Percentiles rank a stretch among this genome's conserved stretches.
Evolutionary conservation across 2,888 invertebrate genomes (phyloP).

Genomic region (Meliscaeva auricollis): DNA sequence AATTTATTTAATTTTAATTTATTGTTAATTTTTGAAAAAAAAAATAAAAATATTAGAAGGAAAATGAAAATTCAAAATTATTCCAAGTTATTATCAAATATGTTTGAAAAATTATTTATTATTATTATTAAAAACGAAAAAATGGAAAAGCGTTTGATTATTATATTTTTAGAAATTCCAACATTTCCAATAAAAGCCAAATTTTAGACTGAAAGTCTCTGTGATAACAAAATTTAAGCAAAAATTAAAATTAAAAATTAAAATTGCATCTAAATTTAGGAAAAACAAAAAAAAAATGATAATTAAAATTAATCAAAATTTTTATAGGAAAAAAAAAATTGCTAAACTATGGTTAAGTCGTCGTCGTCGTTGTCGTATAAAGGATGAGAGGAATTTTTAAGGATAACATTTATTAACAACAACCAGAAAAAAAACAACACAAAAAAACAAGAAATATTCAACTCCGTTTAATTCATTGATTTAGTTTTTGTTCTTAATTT

Average conservation of each 20-base stretch:
- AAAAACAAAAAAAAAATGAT: conserved; percentile 70
- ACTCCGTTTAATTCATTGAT: conserved; percentile 60
- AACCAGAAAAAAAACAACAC: conserved; percentile 33
- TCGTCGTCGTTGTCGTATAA: conserved; percentile 61
- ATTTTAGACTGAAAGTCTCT: conserved; percentile 79
- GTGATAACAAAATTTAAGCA: conserved; percentile 75
- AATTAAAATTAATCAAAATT: conserved; percentile 74
- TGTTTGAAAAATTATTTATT: conserved; percentile 76
- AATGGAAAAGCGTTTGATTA: conserved; percentile 78
- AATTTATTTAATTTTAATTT: conserved; percentile 43
- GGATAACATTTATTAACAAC: conserved; percentile 46
- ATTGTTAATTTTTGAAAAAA: conserved; percentile 32
- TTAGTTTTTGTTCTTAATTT: not conserved
- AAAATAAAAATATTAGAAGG: conserved; percentile 5
- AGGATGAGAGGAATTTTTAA: conserved; percentile 66
- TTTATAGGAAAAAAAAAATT: conserved; percentile 71
- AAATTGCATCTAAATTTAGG: conserved; percentile 74
- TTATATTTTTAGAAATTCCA: conserved; percentile 78
- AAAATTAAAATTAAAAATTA: conserved; percentile 59
- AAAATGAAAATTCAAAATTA: conserved; percentile 60
- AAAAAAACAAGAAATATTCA: conserved; percentile 51
- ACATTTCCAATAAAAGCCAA: conserved; percentile 76
- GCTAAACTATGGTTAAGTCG: conserved; percentile 74
- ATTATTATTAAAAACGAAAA: no score
- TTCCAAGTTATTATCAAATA: conserved; percentile 24